These are phyloP conservation scores for Gallinago paraguaiae DNA, from an alignment of 2,113 vertebrate species.

Conservation along the genomic window DNA sequence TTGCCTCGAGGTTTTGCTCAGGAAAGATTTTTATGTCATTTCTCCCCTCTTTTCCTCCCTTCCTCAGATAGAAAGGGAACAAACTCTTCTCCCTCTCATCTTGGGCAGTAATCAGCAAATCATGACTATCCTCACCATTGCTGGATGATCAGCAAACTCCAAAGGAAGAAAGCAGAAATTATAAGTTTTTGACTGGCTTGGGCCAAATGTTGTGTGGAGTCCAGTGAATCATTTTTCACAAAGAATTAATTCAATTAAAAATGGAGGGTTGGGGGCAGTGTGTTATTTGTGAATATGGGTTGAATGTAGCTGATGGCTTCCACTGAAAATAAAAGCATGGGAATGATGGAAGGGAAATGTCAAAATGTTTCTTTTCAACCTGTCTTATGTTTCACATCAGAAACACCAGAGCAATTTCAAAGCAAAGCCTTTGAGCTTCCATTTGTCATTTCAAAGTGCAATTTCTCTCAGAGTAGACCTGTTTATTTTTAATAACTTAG, in stretches of 20 bases:
- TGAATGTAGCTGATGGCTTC: neutral
- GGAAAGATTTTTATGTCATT: neutral
- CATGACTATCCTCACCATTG: fast-evolving
- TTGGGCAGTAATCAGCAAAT: neutral
- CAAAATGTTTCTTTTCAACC: conserved; percentile 45
- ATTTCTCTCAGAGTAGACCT: neutral
- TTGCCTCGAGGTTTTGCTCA: neutral
- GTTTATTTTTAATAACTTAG: neutral
- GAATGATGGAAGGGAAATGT: conserved; percentile 48
- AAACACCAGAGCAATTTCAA: conserved; percentile 19
- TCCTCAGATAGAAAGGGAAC: neutral
- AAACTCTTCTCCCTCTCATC: neutral
- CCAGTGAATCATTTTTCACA: neutral
- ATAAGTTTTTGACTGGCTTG: neutral
- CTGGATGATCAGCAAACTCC: neutral
- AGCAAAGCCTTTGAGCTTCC: conserved; percentile 26
- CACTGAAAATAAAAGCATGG: neutral
- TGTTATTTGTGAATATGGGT: neutral
- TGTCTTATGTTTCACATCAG: conserved; percentile 38
- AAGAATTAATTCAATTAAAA: neutral
- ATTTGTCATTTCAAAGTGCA: neutral
- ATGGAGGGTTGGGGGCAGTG: neutral
- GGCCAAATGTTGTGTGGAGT: neutral
- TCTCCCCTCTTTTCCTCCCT: neutral
- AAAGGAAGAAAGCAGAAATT: neutral